Evolutionary conservation across 2,113 vertebrate genomes (phyloP).

Genomic region (Poeciliopsis prolifica): DNA sequence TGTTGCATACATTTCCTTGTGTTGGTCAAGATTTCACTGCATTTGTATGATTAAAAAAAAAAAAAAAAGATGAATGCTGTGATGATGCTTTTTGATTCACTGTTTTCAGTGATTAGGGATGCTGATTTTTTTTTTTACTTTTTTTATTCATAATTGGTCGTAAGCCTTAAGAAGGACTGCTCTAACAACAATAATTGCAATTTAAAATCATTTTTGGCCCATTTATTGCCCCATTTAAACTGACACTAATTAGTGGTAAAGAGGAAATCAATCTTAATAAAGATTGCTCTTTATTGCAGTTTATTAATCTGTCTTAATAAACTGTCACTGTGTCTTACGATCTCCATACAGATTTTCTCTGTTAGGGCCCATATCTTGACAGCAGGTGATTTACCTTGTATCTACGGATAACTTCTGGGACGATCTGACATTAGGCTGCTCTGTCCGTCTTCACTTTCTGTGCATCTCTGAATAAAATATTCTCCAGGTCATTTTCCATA

Average conservation of each 20-base stretch:
- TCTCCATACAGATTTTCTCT: slow-evolving; percentile 19
- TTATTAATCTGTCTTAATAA: slow-evolving; percentile 10
- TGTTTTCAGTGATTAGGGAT: not conserved
- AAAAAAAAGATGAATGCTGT: too few species aligned
- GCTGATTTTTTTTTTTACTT: not conserved
- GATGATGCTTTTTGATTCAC: too few species aligned
- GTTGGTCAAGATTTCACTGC: too few species aligned
- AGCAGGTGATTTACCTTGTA: slow-evolving; percentile 45
- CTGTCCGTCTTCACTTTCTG: not conserved
- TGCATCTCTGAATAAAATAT: not conserved
- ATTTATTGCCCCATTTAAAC: slow-evolving; percentile 1
- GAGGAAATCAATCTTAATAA: slow-evolving; percentile 1
- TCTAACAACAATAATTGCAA: not conserved
- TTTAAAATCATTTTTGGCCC: not conserved
- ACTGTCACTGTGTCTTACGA: slow-evolving; percentile 1
- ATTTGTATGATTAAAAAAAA: too few species aligned
- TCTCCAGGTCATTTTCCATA: not conserved
- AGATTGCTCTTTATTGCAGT: too few species aligned
- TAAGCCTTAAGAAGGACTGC: not conserved
- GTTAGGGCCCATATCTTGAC: slow-evolving; percentile 37
- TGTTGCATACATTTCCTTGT: too few species aligned
- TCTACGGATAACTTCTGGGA: slow-evolving; percentile 38
- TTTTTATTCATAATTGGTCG: not conserved
- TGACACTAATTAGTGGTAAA: not conserved
- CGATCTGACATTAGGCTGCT: slow-evolving; percentile 34